Base-by-base conservation (phyloP, 2,113 vertebrate species). In the Enhydra lutris region DNA sequence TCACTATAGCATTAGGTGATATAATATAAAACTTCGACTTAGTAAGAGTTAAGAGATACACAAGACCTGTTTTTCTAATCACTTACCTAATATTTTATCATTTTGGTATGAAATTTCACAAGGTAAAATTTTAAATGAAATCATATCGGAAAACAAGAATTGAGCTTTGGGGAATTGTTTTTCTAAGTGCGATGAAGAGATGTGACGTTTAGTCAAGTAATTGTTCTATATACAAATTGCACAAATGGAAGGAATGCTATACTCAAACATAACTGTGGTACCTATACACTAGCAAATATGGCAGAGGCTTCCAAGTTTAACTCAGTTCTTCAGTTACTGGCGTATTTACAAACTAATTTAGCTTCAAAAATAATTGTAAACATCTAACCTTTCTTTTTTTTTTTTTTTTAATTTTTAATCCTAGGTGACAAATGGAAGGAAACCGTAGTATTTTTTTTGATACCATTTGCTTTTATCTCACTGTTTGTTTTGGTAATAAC, bases 401-500 rank as follows among this genome's bases (percentile, higher is more conserved):
- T 50, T 47, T 50, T 52, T 52, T 52, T 80, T 50, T 93, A 26
- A 85, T 94, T 97, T 98, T 97, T 89, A 82, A 97, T 95, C 61
- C 74, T 96, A 98, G 98, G 45, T 94, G 71, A 84, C 13, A 29
- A 17, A 17, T 6, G 6, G 79, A 42, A 63, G 31, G 24, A 96
- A 69, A 71, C 45, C 20, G 34, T 76, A 42, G 1, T 84, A 12
- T 36, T 96, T 96, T 95, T 91, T n/a, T 20, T 97, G 36, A 11
- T 95, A 61, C 97, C 97, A 45, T 47, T 97, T 78, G 55, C 6
- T 91, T 31, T 95, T 82, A 7, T 93, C 31, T 89, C 71, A 78
- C 12, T 82, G 50, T 57, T 94, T 39, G 21, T 96, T 91, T 55
- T 91, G 13, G 5, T 92, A 47, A 5, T 85, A 85, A 61, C 34